Base-by-base conservation (phyloP, 2,888 invertebrate genomes). In the Hesperia comma region DNA sequence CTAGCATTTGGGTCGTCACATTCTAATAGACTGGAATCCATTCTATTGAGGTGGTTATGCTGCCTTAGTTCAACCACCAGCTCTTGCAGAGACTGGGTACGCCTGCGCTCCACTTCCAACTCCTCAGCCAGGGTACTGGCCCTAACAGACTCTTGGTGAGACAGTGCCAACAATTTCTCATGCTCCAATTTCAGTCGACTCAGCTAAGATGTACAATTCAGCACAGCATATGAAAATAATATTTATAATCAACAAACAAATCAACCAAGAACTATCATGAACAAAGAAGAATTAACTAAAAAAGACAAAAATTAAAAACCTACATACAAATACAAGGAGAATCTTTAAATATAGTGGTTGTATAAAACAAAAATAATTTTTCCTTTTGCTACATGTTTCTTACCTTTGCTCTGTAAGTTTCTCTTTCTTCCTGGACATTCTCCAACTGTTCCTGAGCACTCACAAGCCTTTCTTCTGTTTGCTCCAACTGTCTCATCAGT, bases 361-460 rank as follows among this genome's bases (percentile, higher is more conserved):
- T 37, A 37, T 12, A 10, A 37, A 12, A 37, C 2, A 2, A 37
- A 32, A 6, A 32, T 32, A 5, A 32, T 32, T 33, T 10, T 37
- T 12, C 2, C 2, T 37, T n/a, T 2, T 32, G 26, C 10, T 10
- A 14, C 51, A 54, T 54, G 12, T 19, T 33, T 12, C 55, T 57
- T 51, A 92, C 92, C 88, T 92, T 93, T 60, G 88, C 80, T 61
- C 84, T 89, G 56, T 92, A 85, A 1, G 77, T 73, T 64, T 94
- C 93, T 61, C 93, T 92, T 51, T 94, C 94, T 63, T 88, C 87
- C 61, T 87, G 85, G 0, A 93, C 78, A 64, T 94, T 90, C n/a
- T 93, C 93, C 15, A 94, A 78, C 72, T 93, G 93, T 56, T 81
- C 84, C 71, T 94, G 93, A 0, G 93, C 86, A 62, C 90, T 86